These are phyloP conservation scores for Vesta saturnalis DNA, from an alignment of 2,888 invertebrate species.

Conservation along the genomic window DNA sequence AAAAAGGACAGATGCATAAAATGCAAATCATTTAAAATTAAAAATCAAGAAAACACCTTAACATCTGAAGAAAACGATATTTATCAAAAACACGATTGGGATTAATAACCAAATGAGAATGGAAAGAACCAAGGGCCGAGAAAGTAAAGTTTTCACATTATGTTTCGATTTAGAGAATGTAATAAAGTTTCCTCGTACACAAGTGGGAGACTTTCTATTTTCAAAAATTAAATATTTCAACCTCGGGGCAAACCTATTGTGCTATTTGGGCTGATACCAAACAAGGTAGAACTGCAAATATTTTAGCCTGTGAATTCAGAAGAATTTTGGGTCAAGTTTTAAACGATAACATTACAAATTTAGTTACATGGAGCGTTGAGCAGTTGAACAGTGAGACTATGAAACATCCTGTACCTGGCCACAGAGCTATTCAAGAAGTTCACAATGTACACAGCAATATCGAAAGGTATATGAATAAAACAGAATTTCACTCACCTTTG, in stretches of 20 bases:
- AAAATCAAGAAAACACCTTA: neutral
- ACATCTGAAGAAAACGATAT: conserved; percentile 4
- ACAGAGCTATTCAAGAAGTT: conserved; percentile 42
- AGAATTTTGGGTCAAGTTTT: conserved; percentile 44
- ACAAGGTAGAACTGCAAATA: conserved; percentile 39
- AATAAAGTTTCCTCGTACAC: conserved; percentile 42
- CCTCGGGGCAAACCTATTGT: conserved; percentile 23
- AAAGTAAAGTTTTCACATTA: neutral
- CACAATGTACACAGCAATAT: conserved; percentile 38
- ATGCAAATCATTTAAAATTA: conserved; percentile 9
- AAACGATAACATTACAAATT: conserved; percentile 29
- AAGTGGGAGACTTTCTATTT: conserved; percentile 43
- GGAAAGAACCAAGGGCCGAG: neutral
- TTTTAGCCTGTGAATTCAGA: conserved; percentile 43
- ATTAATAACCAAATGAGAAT: neutral
- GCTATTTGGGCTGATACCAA: conserved; percentile 30
- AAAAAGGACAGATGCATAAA: conserved; percentile 1
- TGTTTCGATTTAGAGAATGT: conserved; percentile 44
- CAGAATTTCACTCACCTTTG: neutral
- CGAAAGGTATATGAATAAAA: conserved; percentile 21
- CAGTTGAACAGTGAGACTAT: too few relatives aligned
- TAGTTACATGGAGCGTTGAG: conserved; percentile 19
- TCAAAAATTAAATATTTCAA: conserved; percentile 39
- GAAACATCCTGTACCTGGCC: too few relatives aligned
- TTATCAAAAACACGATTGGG: neutral